These are phyloP conservation scores for Diphyllodes magnificus DNA, from an alignment of 2,113 vertebrate genomes.

Conservation along the genomic window DNA sequence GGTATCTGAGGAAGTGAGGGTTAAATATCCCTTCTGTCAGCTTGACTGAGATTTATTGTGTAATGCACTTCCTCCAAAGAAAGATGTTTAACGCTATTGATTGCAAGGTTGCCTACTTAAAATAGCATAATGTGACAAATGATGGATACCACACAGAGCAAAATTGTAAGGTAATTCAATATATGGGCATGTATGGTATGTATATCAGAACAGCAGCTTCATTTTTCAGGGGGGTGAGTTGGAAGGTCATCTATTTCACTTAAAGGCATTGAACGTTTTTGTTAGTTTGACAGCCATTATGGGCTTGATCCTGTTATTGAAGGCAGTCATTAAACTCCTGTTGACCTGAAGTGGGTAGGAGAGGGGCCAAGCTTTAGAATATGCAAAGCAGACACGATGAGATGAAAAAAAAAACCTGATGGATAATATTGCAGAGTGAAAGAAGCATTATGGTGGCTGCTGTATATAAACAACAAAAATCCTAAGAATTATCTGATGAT, in stretches of 20 bases:
- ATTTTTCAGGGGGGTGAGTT: conserved; percentile 30
- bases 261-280: neutral
- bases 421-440: neutral
- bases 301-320: conserved; percentile 35
- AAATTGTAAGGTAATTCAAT: conserved; percentile 38
- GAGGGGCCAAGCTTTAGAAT: neutral
- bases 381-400: neutral
- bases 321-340: conserved; percentile 33
- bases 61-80: conserved; percentile 4
- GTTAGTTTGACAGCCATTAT: conserved; percentile 40
- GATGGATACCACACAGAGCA: neutral
- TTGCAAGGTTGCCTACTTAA: conserved; percentile 44
- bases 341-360: conserved; percentile 23
- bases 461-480: neutral
- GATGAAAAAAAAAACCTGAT: neutral
- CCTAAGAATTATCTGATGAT: neutral
- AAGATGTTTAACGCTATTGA: conserved; percentile 50
- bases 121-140: conserved; percentile 48
- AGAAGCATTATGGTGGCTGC: neutral
- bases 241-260: conserved; percentile 43
- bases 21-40: neutral
- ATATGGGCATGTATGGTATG: neutral
- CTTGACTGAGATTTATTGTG: neutral
- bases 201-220: neutral
- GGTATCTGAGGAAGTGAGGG: neutral